Base-by-base conservation (phyloP, 2,888 invertebrate genomes). In the Amphimallon solstitiale region DNA sequence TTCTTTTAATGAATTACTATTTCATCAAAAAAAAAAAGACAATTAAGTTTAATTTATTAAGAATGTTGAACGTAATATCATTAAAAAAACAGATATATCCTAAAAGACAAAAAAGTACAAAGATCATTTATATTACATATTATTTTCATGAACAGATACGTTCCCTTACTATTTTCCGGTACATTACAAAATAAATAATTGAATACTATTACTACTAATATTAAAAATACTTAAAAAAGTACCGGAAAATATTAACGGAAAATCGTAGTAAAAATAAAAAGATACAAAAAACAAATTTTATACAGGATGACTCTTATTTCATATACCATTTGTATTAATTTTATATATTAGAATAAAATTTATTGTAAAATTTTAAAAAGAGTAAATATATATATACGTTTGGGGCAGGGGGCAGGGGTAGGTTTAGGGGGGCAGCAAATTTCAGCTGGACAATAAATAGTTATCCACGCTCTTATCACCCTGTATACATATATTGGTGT, bases 401-500 rank as follows among this genome's bases (percentile, higher is more conserved):
- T 5, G 29, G 29, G 29, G 29, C 9, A 9, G 29, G 23, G 23
- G 29, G 29, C 12, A 29, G 48, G 48, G 29, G 7, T 19, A 9
- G 15, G n/a, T n/a, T 29, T 49, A 21, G 29, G 29, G 5, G 48
- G 48, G 48, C 12, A 23, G 23, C 23, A 17, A 17, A 5, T 46
- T 29, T 49, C 14, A 49, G 23, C 23, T 49, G 48, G 48, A 49
- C 29, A 17, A 23, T 23, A 23, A 21, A 2, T 29, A 29, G n/a
- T 49, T 29, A 49, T 49, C 48, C 48, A 49, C 12, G 62, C 48
- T 60, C 37, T n/a, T 65, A 66, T 68, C 68, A 70, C 68, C 66
- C 66, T 68, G 70, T 66, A 68, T 66, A 63, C 65, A 70, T 70
- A 68, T 65, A 68, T 56, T 65, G 66, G 64, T 64, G 66, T 66